Evolutionary conservation across 1,140 invertebrate species (phyloP), one percentile per base, ranked within the genome.

Genomic region (Mercenaria mercenaria): DNA sequence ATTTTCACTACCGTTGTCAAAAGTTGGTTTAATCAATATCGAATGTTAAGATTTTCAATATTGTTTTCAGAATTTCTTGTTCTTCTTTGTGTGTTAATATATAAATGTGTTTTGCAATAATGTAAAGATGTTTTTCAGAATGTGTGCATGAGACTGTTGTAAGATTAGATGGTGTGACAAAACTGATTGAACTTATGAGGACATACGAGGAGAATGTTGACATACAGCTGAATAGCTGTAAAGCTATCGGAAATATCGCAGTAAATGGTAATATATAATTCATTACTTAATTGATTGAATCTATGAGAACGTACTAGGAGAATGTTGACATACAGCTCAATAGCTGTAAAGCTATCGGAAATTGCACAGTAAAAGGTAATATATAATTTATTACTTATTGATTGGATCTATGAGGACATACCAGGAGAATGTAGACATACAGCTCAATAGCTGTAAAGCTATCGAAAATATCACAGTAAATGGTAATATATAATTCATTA

Each of bases 141-240:
- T 67, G 74, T 39, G 86, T 88, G 15, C 86, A 81, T 32, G 86
- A 52, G 76, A 81, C 76, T n/a, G 61, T 88, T 13, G 64, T 88
- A 13, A 37, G 59, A 64, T 34, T 41, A 20, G 77, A 88, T 43
- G 86, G 86, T 8, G 61, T 88, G 20, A 88, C 50, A n/a, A 77
- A 64, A 26, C 59, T 88, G n/a, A 88, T 88, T 37, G 77, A 81
- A 23, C 26, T 81, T 0, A 88, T 81, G 77, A 88, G 59, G 39
- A 72, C 61, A 50, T 88, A 88, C 32, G 86, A 88, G n/a, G 76
- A 80, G 11, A 81, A 69, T 41, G 77, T 81, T 20, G 86, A 88
- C 29, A 88, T 88, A 10, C 86, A 88, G 56, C 20, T 69, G 1
- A 67, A 88, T 32, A 67, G 86, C 26, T 69, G 76, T 47, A 88